These are phyloP conservation scores for Anguilla pacifica DNA, from an alignment of 2,797 vertebrate genomes.

Conservation along the genomic window DNA sequence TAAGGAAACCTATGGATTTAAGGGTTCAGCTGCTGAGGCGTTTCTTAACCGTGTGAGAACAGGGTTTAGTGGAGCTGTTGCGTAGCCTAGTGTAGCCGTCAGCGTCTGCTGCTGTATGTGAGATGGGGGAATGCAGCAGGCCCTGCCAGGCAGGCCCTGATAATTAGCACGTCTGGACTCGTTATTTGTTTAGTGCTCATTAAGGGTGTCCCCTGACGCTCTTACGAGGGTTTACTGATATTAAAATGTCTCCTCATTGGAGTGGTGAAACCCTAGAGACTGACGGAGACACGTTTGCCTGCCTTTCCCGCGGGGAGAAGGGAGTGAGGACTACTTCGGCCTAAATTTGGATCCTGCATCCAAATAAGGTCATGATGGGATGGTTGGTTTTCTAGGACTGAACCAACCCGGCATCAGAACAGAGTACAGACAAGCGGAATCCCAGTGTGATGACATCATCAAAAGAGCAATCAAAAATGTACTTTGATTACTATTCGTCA, in stretches of 20 bases:
- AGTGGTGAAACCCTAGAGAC: conserved; percentile 44
- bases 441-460: background rate
- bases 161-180: conserved; percentile 33
- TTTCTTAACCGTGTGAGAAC: background rate
- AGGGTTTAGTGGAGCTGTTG: background rate
- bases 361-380: background rate
- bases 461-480: background rate
- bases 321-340: background rate
- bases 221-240: conserved; percentile 54
- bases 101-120: conserved; percentile 31
- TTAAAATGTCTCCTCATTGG: conserved; percentile 55
- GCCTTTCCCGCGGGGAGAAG: background rate
- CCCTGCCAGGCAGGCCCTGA: conserved; percentile 32
- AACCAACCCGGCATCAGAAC: background rate
- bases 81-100: background rate
- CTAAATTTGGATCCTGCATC: background rate
- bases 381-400: background rate
- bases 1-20: background rate
- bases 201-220: conserved; percentile 53
- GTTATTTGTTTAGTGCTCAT: conserved; percentile 50
- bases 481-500: background rate
- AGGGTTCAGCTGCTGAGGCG: background rate
- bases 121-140: conserved; percentile 34
- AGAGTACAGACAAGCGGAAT: background rate
- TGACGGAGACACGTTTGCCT: conserved; percentile 31